A percentile compares a stretch with the other conserved stretches of the same genome.
Evolutionary conservation across 2,113 vertebrate species (phyloP).

Genomic region (Oxyruncus cristatus): DNA sequence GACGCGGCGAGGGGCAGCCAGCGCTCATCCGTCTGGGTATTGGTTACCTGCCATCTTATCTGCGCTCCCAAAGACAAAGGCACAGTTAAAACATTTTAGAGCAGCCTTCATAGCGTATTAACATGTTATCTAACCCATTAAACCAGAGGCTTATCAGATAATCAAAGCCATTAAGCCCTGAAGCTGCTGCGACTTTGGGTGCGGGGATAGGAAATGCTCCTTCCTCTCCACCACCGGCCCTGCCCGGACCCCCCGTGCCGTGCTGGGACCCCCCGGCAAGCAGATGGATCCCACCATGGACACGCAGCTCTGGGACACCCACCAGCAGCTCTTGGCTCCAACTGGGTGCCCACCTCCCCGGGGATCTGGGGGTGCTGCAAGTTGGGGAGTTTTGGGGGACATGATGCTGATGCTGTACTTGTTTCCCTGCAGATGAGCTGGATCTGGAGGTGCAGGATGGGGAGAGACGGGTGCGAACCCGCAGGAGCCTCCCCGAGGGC

Average conservation of each 20-base stretch:
- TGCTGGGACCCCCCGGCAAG: neutral
- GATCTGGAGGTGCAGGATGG: slow-evolving; percentile 62
- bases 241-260: neutral
- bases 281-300: fast-evolving
- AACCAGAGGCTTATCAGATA: slow-evolving; percentile 73
- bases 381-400: fast-evolving
- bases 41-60: slow-evolving; percentile 79
- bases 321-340: fast-evolving
- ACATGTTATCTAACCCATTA: slow-evolving; percentile 79
- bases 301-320: neutral
- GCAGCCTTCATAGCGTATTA: slow-evolving; percentile 73
- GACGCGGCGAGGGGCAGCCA: neutral
- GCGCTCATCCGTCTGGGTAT: slow-evolving; percentile 8
- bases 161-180: slow-evolving; percentile 76
- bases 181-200: slow-evolving; percentile 59
- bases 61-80: slow-evolving; percentile 72
- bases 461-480: slow-evolving; percentile 70
- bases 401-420: neutral
- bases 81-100: slow-evolving; percentile 70
- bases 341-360: fast-evolving
- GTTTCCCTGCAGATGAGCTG: slow-evolving; percentile 74
- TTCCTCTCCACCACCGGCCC: neutral
- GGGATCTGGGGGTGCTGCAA: neutral
- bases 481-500: slow-evolving; percentile 71
- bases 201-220: slow-evolving; percentile 57